These are phyloP conservation scores for Yasuhikotakia modesta DNA, from an alignment of 2,797 vertebrate species.

Conservation along the genomic window DNA sequence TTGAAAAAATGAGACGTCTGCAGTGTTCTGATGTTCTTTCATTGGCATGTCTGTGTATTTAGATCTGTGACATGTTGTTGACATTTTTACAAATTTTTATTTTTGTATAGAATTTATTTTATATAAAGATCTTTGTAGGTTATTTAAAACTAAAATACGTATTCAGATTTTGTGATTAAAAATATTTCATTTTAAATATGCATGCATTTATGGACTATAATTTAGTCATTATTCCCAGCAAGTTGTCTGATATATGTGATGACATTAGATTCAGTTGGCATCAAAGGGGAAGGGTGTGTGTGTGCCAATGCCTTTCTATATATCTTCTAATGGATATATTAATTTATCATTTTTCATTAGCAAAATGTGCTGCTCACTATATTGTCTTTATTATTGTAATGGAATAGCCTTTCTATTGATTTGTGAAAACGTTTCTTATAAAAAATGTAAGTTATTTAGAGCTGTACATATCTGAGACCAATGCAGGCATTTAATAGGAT, in stretches of 20 bases:
- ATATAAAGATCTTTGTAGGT: neutral
- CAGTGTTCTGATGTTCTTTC: neutral
- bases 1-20: conserved; percentile 7
- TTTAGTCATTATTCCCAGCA: too few relatives aligned
- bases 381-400: neutral
- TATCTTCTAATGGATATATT: neutral
- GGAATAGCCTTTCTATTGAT: neutral
- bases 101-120: neutral
- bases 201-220: too few relatives aligned
- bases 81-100: too few relatives aligned
- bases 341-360: neutral
- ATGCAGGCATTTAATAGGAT: neutral
- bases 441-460: neutral
- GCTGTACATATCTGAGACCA: neutral
- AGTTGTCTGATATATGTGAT: too few relatives aligned
- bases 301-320: neutral
- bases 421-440: neutral
- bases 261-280: too few relatives aligned
- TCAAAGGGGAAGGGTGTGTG: too few relatives aligned
- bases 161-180: too few relatives aligned
- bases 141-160: neutral
- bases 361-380: neutral
- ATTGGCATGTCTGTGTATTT: neutral
- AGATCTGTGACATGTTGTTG: neutral
- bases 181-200: too few relatives aligned